Evolutionary conservation across 2,113 vertebrate genomes (phyloP).

Genomic region (Tamias sibiricus): DNA sequence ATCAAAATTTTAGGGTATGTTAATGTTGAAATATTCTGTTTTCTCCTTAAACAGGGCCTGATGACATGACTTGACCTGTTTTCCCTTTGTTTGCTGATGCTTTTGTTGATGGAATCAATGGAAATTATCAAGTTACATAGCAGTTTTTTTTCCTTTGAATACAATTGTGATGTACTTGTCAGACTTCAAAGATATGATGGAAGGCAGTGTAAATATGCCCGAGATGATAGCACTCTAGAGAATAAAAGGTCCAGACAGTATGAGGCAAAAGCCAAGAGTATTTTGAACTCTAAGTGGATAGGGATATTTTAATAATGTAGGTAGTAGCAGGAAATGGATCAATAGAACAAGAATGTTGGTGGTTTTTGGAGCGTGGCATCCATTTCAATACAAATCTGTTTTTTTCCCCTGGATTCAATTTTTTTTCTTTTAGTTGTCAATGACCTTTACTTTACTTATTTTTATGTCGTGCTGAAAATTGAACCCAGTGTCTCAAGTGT

Average conservation of each 20-base stretch:
- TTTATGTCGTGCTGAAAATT: too few species aligned
- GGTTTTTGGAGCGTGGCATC: neutral
- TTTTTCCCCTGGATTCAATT: too few species aligned
- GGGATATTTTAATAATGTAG: slow-evolving; percentile 57
- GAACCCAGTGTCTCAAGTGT: too few species aligned
- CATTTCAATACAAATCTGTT: neutral
- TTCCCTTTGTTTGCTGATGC: neutral
- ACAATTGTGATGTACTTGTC: slow-evolving; percentile 31
- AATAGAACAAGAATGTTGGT: neutral
- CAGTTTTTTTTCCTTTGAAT: neutral
- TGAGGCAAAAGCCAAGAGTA: slow-evolving; percentile 23
- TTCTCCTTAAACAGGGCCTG: neutral
- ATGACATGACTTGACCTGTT: neutral
- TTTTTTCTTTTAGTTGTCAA: too few species aligned
- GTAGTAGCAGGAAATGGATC: neutral
- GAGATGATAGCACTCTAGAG: slow-evolving; percentile 27
- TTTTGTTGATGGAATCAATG: slow-evolving; percentile 44
- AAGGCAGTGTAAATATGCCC: neutral
- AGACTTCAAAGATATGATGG: neutral
- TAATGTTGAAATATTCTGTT: slow-evolving; percentile 29
- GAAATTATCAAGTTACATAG: slow-evolving; percentile 38
- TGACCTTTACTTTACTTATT: too few species aligned
- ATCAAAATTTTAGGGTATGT: slow-evolving; percentile 38
- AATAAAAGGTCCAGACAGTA: slow-evolving; percentile 33
- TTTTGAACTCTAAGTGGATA: neutral